Evolutionary conservation across 2,888 invertebrate species (phyloP), one percentile per base, ranked within the genome.

Genomic region (Drosophila fungiperda): DNA sequence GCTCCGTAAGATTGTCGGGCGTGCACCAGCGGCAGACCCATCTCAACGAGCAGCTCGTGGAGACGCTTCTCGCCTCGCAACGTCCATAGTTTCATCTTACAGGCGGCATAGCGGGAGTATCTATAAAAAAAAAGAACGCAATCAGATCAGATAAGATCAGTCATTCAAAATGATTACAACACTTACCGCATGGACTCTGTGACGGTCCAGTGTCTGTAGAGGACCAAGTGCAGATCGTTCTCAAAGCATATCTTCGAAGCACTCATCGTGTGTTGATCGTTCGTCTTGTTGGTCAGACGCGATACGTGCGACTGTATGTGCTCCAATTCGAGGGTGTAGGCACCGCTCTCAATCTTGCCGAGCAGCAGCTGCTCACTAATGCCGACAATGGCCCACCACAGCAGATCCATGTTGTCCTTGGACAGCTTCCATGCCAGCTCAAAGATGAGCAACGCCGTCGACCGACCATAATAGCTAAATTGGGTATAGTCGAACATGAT

Each of bases 201-300:
- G 20, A 99, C 95, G 23, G 97, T 96, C 99, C 99, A 99, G 92
- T 97, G 97, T 32, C 98, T 95, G 93, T 98, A 99, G 63, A 99
- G 94, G 2, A 96, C 95, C 78, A 99, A 94, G 90, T 95, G 95
- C 59, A 97, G 93, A 91, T 98, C 98, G 90, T 96, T 96, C 90
- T 97, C 97, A 78, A 96, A 95, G 3, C 94, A 94, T 53, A 98
- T 95, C 85, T 95, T 95, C 0, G 96, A 94, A 4, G 95, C 94
- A 80, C 94, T 95, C 92, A 94, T 62, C 90, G 93, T 70, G 91
- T 87, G 83, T 50, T 92, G 80, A 73, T 94, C 94, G 54, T 93
- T 94, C 0, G 94, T 94, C 76, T 94, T 93, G 79, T 95, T 95
- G 70, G 95, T 95, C 52, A 96, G 93, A 66, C 97, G 94, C 1